Percentiles rank a stretch among this genome's conserved stretches.
phyloP scores from a whole-genome alignment of 2,888 invertebrate genomes.

The Lottia gigantea region DNA sequence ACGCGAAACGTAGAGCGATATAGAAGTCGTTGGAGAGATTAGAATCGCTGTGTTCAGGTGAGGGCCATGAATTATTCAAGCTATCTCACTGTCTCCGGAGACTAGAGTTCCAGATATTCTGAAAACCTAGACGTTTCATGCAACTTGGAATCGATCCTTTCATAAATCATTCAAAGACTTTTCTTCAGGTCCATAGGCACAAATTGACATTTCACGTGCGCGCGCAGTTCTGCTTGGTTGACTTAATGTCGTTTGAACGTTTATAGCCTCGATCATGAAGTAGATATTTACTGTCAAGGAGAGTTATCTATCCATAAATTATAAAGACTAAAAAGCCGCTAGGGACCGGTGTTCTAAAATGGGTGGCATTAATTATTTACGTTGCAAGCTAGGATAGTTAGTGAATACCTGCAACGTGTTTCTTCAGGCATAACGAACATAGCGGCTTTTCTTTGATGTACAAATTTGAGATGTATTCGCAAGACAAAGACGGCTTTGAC shows the following conservation, averaged over 20 bases:
- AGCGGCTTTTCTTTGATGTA: neutral
- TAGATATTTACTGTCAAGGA: neutral
- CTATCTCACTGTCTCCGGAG: neutral
- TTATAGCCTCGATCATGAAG: neutral
- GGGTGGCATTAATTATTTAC: neutral
- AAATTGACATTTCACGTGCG: slow-evolving; percentile 7
- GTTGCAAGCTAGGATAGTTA: neutral
- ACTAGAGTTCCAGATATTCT: neutral
- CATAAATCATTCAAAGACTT: neutral
- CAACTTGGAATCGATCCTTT: neutral
- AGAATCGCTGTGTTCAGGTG: slow-evolving; percentile 5
- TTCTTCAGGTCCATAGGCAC: neutral
- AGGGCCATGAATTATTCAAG: neutral
- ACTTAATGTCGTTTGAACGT: neutral
- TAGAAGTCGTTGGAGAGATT: neutral
- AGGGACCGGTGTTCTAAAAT: neutral
- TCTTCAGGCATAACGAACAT: neutral
- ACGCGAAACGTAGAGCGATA: neutral
- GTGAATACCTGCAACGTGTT: neutral
- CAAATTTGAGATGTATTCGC: neutral
- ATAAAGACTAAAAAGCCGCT: neutral
- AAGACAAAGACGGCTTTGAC: no score
- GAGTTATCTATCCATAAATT: slow-evolving; percentile 3
- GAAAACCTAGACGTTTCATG: neutral
- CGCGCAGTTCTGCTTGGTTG: slow-evolving; percentile 4